Percentiles rank a stretch among this genome's conserved stretches.
phyloP scores from a whole-genome alignment of 2,888 invertebrate species.

The Campopleginae sp. region DNA sequence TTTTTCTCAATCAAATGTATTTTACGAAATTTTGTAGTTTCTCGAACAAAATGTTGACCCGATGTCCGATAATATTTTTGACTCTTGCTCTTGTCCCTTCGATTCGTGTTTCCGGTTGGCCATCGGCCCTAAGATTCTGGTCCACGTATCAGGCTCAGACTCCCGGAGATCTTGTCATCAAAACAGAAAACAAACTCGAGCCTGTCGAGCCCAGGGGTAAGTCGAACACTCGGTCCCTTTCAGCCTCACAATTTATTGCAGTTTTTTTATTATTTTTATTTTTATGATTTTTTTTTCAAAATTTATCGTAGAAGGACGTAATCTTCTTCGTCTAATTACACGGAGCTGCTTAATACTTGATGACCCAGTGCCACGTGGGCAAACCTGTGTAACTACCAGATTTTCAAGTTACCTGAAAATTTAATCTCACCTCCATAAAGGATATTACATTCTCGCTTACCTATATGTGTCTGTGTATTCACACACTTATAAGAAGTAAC shows the following conservation, averaged over 20 bases:
- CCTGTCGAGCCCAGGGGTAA: constrained; percentile 55
- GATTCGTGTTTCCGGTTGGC: constrained; percentile 44
- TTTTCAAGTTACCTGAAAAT: constrained; percentile 51
- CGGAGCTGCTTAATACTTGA: not conserved
- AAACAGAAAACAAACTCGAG: constrained; percentile 13
- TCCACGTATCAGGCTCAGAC: constrained; percentile 36
- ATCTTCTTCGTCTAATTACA: not conserved
- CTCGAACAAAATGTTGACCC: constrained; percentile 13
- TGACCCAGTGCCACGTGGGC: constrained; percentile 8
- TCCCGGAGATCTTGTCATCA: constrained; percentile 5
- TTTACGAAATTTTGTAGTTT: not conserved
- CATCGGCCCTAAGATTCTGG: constrained; percentile 48
- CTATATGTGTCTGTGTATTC: not conserved
- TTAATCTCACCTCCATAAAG: constrained; percentile 59
- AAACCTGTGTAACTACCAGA: constrained; percentile 21
- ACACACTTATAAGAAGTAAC: not conserved
- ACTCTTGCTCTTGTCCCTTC: constrained; percentile 6
- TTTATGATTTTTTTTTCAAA: not conserved
- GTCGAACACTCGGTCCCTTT: not conserved
- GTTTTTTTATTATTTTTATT: not conserved
- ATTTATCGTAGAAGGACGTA: not conserved
- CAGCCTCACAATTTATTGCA: not conserved
- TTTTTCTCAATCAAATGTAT: not conserved
- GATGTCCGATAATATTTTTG: constrained; percentile 26
- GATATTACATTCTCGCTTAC: constrained; percentile 49